Percentiles rank a stretch among this genome's conserved stretches.
phyloP scores from a whole-genome alignment of 2,888 invertebrate genomes.

The Neria commutata region DNA sequence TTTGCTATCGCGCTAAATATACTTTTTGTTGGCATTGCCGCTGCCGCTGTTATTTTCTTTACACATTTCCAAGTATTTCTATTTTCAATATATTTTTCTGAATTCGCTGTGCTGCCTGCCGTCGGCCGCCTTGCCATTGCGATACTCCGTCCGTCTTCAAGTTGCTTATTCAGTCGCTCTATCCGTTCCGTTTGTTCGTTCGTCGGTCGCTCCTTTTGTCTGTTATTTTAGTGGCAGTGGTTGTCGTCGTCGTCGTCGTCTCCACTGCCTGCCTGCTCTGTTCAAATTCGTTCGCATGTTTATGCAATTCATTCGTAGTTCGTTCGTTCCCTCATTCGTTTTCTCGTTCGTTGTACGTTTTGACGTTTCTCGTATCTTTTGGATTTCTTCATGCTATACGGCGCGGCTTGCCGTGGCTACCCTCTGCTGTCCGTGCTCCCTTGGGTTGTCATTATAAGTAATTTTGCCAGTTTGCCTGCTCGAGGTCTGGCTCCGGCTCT shows the following conservation, averaged over 20 bases:
- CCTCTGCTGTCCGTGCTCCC: constrained; percentile 12
- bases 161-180: too few species aligned
- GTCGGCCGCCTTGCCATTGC: not conserved
- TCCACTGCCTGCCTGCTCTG: not conserved
- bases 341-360: not conserved
- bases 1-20: constrained; percentile 33
- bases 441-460: too few species aligned
- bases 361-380: not conserved
- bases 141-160: too few species aligned
- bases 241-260: not conserved
- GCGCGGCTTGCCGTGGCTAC: not conserved
- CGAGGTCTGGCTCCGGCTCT: too few species aligned
- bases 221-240: too few species aligned
- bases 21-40: constrained; percentile 10
- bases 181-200: too few species aligned
- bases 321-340: constrained; percentile 5
- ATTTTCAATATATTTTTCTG: not conserved
- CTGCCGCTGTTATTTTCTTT: too few species aligned
- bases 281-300: too few species aligned
- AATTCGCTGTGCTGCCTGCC: too few species aligned
- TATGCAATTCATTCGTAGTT: not conserved
- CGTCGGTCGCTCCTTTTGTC: too few species aligned
- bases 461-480: too few species aligned
- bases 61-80: not conserved
- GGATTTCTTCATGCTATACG: not conserved